Conservation (phyloP, 2,888 invertebrate genomes). For the Calephelis perditalis region DNA sequence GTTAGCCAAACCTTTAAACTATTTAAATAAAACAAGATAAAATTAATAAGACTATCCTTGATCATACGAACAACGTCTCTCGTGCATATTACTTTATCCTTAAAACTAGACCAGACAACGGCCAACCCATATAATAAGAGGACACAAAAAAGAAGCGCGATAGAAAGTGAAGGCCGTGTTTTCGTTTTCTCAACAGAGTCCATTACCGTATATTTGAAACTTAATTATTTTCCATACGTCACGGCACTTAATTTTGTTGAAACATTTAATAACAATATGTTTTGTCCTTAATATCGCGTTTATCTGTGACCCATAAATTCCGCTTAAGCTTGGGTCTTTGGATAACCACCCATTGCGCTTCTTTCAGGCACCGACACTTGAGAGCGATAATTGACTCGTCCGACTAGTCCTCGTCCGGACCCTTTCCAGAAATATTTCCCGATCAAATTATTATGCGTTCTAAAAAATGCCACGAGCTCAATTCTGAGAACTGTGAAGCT, state of each 20-base stretch:
- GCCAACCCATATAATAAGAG: too few relatives aligned
- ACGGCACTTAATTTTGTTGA: conserved; percentile 20
- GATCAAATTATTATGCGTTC: conserved; percentile 74
- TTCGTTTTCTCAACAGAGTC: too few relatives aligned
- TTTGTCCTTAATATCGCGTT: conserved; percentile 32
- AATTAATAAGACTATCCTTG: too few relatives aligned
- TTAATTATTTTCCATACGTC: too few relatives aligned
- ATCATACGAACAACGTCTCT: too few relatives aligned
- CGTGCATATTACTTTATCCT: too few relatives aligned
- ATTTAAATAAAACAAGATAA: too few relatives aligned
- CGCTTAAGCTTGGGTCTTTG: conserved; percentile 42
- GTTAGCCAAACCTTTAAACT: too few relatives aligned
- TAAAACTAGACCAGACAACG: too few relatives aligned
- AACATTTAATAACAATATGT: not conserved
- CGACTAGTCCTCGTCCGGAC: conserved; percentile 60
- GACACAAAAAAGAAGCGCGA: too few relatives aligned
- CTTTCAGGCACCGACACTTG: conserved; percentile 52
- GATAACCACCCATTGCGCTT: conserved; percentile 63
- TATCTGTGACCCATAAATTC: conserved; percentile 62
- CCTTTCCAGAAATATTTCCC: conserved; percentile 78
- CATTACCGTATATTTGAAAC: too few relatives aligned
- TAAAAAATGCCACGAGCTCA: conserved; percentile 72
- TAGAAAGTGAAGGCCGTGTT: too few relatives aligned
- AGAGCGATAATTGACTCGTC: conserved; percentile 72
- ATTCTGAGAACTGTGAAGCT: conserved; percentile 63